Evolutionary conservation across 2,888 invertebrate species (phyloP), one percentile per base, ranked within the genome.

Genomic region (Phortica okadai): DNA sequence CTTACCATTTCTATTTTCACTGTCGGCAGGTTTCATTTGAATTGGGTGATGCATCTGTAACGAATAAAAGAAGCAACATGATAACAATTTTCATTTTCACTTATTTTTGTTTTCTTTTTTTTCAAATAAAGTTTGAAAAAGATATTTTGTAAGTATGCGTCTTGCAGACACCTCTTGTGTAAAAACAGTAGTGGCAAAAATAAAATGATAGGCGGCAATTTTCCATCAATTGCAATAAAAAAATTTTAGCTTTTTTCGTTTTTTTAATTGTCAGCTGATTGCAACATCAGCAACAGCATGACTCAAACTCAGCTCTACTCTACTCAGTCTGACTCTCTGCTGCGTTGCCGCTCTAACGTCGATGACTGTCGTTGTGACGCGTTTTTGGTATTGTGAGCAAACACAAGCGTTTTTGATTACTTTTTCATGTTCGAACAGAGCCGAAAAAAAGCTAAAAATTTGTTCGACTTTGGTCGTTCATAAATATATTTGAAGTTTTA

Each of bases 11-110:
- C 98, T 95, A 91, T 99, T 99, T 93, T 99, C 99, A 92, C 97
- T 98, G 92, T 99, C 99, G 89, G 99, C 99, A 80, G 99, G 99
- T 92, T 99, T 99, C 98, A 99, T 99, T 93, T 99, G 99, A 90
- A 99, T 98, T 76, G 99, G 98, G 93, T 99, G 98, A 92, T 99
- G 98, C 98, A 99, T 99, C 98, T 98, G 95, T 79, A 95, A 95
- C 82, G 90, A 90, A 87, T 90, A 84, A 88, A 89, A 88, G 69
- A 77, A 64, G 74, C 79, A 69, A 69, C 58, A 74, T 21, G 67
- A 44, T n/a, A 77, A 62, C 56, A 50, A 50, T 50, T 50, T 50
- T 50, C 50, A 50, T 50, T 50, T 50, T 50, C 50, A 50, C 14
- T 50, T 14, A 11, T 50, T 50, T 50, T 45, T 45, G 6, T 45